These are phyloP conservation scores for Panzeria rudis DNA, from an alignment of 2,888 invertebrate genomes.

Conservation along the genomic window DNA sequence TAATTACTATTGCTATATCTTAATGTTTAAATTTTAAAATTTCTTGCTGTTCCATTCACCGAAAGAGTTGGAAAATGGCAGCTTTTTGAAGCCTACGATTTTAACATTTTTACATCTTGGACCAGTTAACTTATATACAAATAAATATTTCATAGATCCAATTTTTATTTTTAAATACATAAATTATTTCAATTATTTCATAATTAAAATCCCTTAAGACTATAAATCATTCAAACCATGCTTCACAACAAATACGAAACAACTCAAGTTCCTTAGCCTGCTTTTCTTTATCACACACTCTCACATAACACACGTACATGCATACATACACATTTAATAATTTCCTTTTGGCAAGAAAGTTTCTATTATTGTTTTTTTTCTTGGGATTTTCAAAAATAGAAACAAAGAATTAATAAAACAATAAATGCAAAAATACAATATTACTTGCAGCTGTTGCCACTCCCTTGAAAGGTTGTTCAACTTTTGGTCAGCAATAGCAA, in stretches of 20 bases:
- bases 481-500: constrained; percentile 51
- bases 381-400: constrained; percentile 22
- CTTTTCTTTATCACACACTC: neutral
- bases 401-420: constrained; percentile 58
- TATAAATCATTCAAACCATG: constrained; percentile 56
- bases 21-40: no score
- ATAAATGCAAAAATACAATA: constrained; percentile 63
- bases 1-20: no score
- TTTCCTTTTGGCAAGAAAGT: constrained; percentile 59
- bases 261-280: neutral
- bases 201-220: constrained; percentile 59
- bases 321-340: constrained; percentile 39
- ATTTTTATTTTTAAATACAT: neutral
- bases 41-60: no score
- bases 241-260: neutral
- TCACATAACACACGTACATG: neutral
- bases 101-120: no score
- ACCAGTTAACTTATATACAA: no score
- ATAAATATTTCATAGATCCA: neutral
- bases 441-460: constrained; percentile 72
- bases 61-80: no score
- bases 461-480: constrained; percentile 71
- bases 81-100: no score
- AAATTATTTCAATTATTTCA: constrained; percentile 42
- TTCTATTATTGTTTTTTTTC: constrained; percentile 34